Conservation (phyloP, 2,888 invertebrate species). For the Diarsia dahlii region DNA sequence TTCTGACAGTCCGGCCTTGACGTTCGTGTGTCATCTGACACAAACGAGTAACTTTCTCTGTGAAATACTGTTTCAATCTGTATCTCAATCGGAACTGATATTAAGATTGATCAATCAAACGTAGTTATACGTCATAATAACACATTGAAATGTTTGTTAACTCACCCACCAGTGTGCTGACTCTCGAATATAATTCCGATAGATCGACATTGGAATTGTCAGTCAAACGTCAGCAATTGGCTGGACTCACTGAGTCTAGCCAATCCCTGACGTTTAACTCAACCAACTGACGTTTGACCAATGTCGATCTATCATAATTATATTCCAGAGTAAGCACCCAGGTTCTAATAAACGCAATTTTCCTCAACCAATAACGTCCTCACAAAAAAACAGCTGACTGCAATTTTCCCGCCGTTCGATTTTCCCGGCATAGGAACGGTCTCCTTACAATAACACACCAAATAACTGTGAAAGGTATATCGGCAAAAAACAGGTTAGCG, state of each 20-base stretch:
- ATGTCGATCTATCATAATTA: too few species aligned
- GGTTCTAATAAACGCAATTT: slow-evolving; percentile 29
- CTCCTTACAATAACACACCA: slow-evolving; percentile 38
- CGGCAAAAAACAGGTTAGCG: slow-evolving; percentile 72
- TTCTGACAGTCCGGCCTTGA: slow-evolving; percentile 2
- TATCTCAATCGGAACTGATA: slow-evolving; percentile 12
- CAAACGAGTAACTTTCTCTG: slow-evolving; percentile 14
- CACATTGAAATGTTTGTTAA: slow-evolving; percentile 27
- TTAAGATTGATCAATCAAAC: slow-evolving; percentile 25
- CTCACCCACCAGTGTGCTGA: slow-evolving; percentile 18
- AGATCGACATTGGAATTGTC: too few species aligned
- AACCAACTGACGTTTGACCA: too few species aligned
- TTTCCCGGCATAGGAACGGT: slow-evolving; percentile 12
- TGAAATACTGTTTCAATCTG: slow-evolving; percentile 23
- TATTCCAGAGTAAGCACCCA: too few species aligned
- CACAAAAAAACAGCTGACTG: slow-evolving; percentile 38
- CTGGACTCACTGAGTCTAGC: too few species aligned
- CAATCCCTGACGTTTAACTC: too few species aligned
- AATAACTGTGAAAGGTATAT: slow-evolving; percentile 46
- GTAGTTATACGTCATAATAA: slow-evolving; percentile 23
- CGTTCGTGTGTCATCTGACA: neutral
- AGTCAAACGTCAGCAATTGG: too few species aligned
- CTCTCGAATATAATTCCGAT: too few species aligned
- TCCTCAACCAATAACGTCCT: slow-evolving; percentile 18
- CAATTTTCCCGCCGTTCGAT: slow-evolving; percentile 6